phyloP scores from a whole-genome alignment of 2,113 vertebrate genomes.

The Xiphophorus hellerii region DNA sequence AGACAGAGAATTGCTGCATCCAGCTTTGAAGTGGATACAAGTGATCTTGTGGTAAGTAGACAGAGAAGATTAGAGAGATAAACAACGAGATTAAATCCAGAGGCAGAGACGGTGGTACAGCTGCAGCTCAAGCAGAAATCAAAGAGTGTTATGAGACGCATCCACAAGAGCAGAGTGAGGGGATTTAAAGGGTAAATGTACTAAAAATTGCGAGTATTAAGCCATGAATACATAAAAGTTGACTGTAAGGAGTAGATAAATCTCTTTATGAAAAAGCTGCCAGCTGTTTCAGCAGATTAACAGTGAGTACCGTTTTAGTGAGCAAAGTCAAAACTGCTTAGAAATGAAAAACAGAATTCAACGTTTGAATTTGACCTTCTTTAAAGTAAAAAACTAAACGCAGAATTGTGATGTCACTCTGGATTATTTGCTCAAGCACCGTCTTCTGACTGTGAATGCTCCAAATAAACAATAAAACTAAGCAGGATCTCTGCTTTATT shows the following conservation, averaged over 20 bases:
- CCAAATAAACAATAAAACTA: background rate
- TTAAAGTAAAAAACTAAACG: background rate
- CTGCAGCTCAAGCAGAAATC: conserved; percentile 38
- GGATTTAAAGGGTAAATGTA: conserved; percentile 11
- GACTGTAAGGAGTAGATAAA: background rate
- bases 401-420: background rate
- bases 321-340: background rate
- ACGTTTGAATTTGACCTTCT: background rate
- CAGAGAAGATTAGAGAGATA: conserved; percentile 68
- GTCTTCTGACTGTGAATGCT: background rate
- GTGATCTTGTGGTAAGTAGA: conserved; percentile 57
- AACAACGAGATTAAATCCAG: conserved; percentile 62
- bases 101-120: conserved; percentile 45
- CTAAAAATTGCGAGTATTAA: conserved; percentile 1
- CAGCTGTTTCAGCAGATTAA: background rate
- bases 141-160: conserved; percentile 21
- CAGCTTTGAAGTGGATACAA: conserved; percentile 38
- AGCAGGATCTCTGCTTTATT: background rate
- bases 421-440: background rate
- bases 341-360: background rate
- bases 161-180: background rate
- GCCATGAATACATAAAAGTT: background rate
- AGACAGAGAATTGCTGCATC: conserved; percentile 5
- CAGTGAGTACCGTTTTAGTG: background rate
- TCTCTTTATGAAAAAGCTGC: background rate